Conservation (phyloP, 2,113 vertebrate genomes). For the Gallinago paraguaiae region DNA sequence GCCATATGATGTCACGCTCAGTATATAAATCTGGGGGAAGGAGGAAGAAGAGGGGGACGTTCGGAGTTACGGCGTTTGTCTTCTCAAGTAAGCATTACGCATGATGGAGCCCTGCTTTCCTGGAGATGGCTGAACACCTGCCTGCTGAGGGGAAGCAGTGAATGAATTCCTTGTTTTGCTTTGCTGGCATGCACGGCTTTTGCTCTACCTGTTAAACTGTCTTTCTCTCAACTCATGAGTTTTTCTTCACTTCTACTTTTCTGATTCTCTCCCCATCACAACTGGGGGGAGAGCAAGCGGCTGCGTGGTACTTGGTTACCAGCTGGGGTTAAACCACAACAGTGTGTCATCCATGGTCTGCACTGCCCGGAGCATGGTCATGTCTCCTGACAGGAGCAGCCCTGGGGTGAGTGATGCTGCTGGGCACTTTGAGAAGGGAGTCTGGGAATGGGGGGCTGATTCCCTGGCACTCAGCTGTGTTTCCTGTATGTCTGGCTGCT, state of each 20-base stretch:
- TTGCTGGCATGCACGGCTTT: background rate
- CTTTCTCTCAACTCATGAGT: background rate
- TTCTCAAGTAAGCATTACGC: background rate
- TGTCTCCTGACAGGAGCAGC: background rate
- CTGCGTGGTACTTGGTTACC: background rate
- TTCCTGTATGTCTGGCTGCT: background rate
- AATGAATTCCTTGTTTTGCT: background rate
- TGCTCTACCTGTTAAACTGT: background rate
- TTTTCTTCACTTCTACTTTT: background rate
- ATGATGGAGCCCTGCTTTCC: background rate
- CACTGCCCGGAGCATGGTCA: accelerated
- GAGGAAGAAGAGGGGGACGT: background rate
- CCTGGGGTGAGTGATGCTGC: accelerated
- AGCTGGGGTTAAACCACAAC: background rate
- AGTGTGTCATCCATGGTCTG: background rate
- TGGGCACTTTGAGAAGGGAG: background rate
- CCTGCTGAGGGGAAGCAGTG: background rate
- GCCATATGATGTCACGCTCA: background rate
- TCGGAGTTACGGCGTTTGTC: background rate
- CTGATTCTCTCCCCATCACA: background rate
- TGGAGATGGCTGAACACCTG: background rate
- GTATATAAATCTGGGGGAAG: background rate
- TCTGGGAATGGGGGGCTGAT: background rate
- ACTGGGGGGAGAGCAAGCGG: background rate
- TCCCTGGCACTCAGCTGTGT: background rate